These are phyloP conservation scores for Hemibagrus wyckioides DNA, from an alignment of 2,113 vertebrate species.

Conservation along the genomic window DNA sequence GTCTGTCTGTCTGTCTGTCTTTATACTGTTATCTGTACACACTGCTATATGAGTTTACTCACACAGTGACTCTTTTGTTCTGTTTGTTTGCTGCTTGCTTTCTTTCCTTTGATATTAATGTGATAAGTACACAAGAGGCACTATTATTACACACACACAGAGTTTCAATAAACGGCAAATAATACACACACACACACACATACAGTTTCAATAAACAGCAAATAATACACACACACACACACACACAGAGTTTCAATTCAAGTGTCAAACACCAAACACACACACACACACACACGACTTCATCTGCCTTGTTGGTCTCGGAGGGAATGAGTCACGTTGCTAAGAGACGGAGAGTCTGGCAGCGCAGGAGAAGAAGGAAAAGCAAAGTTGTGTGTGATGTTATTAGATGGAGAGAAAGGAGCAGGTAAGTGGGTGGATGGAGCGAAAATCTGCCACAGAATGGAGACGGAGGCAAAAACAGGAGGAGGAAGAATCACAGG, in stretches of 20 bases:
- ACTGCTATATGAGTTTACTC: neutral
- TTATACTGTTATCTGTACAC: neutral
- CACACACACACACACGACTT: slow-evolving; percentile 35
- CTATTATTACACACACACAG: slow-evolving; percentile 2
- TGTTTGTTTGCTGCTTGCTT: neutral
- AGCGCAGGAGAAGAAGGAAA: slow-evolving; percentile 42
- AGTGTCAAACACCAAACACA: neutral
- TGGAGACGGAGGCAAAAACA: neutral
- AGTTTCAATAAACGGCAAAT: too few species aligned
- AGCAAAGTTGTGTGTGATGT: slow-evolving; percentile 46
- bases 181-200: neutral
- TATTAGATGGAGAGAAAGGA: slow-evolving; percentile 44
- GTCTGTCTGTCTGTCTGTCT: neutral
- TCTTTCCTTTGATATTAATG: neutral
- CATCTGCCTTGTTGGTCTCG: slow-evolving; percentile 38
- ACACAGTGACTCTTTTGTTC: neutral
- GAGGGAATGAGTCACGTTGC: slow-evolving; percentile 61
- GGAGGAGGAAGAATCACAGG: neutral
- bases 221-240: neutral
- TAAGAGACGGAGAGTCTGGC: slow-evolving; percentile 56
- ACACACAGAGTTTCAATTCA: neutral
- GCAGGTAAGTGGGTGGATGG: slow-evolving; percentile 56
- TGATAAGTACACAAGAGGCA: slow-evolving; percentile 5
- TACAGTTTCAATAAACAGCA: neutral
- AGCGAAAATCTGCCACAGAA: slow-evolving; percentile 23